Conservation (phyloP, 2,797 vertebrate genomes). For the Chiloscyllium punctatum region DNA sequence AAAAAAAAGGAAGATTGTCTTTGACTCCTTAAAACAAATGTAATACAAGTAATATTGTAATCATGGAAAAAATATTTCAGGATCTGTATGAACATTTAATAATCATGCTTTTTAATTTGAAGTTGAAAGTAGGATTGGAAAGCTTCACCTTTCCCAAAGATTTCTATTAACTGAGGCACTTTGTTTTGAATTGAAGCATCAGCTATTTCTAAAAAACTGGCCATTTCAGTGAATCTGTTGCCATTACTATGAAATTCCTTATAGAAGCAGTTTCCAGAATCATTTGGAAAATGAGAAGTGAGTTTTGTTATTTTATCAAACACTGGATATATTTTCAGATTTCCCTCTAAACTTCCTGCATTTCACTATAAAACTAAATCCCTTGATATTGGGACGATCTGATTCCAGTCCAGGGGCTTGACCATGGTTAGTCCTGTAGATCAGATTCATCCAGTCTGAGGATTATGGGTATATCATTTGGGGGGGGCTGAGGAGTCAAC, state of each 20-base stretch:
- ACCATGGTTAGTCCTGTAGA: no score
- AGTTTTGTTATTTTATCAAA: not conserved
- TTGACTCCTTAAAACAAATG: not conserved
- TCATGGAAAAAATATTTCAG: not conserved
- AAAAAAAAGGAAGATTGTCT: not conserved
- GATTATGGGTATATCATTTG: no score
- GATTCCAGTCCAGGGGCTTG: no score
- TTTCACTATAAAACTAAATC: no score
- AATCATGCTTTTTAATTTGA: not conserved
- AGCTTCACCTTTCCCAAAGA: not conserved
- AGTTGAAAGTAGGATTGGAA: not conserved
- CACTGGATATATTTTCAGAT: not conserved
- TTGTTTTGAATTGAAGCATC: not conserved
- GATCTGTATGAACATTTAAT: not conserved
- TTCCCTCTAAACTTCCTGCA: no score
- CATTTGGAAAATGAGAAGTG: not conserved
- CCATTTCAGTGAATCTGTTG: not conserved
- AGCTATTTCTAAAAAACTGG: not conserved
- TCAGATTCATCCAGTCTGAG: no score
- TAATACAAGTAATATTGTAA: not conserved
- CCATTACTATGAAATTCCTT: not conserved
- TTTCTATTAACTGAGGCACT: not conserved
- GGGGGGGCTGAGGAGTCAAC: no score
- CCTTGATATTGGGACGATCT: no score
- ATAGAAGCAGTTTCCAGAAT: not conserved